phyloP scores from a whole-genome alignment of 2,113 vertebrate species.

The Sylvia atricapilla region DNA sequence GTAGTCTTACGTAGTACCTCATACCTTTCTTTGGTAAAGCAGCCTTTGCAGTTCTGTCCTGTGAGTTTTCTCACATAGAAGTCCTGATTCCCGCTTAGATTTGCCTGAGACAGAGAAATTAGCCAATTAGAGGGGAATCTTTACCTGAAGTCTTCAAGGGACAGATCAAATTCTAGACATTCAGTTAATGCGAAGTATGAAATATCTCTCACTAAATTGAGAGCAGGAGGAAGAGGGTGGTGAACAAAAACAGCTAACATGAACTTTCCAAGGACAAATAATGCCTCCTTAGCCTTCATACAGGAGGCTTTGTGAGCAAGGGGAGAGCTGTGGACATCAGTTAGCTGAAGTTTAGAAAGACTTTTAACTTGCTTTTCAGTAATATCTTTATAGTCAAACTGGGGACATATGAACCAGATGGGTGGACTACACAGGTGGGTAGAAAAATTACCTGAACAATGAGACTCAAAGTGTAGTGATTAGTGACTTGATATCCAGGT shows the following conservation, averaged over 20 bases:
- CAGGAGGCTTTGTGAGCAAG: not conserved
- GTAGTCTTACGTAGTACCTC: rapidly evolving
- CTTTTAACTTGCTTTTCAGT: not conserved
- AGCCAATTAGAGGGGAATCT: not conserved
- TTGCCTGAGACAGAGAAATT: not conserved
- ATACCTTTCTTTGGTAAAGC: not conserved
- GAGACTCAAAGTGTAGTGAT: not conserved
- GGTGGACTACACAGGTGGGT: not conserved
- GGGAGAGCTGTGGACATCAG: not conserved
- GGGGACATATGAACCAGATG: not conserved
- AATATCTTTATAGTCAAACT: not conserved
- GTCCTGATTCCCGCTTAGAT: not conserved
- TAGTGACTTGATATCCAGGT: not conserved
- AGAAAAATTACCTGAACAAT: not conserved
- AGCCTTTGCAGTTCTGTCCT: rapidly evolving
- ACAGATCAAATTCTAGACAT: not conserved
- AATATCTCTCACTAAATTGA: not conserved
- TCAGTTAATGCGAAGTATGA: not conserved
- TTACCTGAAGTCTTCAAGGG: not conserved
- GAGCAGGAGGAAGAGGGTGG: not conserved
- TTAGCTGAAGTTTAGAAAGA: not conserved
- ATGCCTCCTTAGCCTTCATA: not conserved
- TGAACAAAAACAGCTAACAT: not conserved
- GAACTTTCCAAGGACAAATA: not conserved
- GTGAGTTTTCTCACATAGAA: not conserved